Conservation (phyloP, 2,888 invertebrate genomes). For the Amphimallon solstitiale region DNA sequence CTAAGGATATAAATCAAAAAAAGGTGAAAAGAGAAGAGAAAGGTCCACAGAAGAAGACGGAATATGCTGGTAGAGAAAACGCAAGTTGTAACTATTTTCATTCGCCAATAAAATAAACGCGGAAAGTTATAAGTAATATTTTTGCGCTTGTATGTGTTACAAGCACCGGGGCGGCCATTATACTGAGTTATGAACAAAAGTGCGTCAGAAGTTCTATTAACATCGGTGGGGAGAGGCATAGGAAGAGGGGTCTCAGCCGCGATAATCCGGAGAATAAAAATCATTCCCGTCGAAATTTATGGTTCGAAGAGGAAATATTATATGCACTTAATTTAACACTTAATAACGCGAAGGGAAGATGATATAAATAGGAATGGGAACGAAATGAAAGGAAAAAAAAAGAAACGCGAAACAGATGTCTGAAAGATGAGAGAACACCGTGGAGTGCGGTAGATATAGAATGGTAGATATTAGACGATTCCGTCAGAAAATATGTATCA, state of each 20-base stretch:
- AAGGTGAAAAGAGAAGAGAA: neutral
- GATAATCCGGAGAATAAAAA: constrained; percentile 55
- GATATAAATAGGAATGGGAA: no score
- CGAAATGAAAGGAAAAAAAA: neutral
- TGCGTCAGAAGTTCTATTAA: constrained; percentile 60
- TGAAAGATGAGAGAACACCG: neutral
- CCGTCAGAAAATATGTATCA: no score
- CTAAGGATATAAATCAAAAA: constrained; percentile 34
- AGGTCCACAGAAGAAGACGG: neutral
- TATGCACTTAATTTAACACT: constrained; percentile 55
- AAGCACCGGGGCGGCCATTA: constrained; percentile 48
- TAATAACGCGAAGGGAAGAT: constrained; percentile 44
- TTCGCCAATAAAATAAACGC: constrained; percentile 40
- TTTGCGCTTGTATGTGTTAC: constrained; percentile 44
- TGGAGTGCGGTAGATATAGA: constrained; percentile 7
- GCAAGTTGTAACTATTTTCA: constrained; percentile 37
- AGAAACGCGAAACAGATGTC: constrained; percentile 51
- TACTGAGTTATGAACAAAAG: constrained; percentile 55
- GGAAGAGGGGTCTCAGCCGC: no score
- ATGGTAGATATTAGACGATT: no score
- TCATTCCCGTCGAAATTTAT: constrained; percentile 51
- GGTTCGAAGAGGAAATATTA: constrained; percentile 50
- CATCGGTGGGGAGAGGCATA: constrained; percentile 53
- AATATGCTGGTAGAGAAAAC: constrained; percentile 29
- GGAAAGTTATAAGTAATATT: constrained; percentile 50